Percentiles rank a stretch among this genome's conserved stretches.
Conservation (phyloP, 2,888 invertebrate species). For the Drosophila nr. medialis region DNA sequence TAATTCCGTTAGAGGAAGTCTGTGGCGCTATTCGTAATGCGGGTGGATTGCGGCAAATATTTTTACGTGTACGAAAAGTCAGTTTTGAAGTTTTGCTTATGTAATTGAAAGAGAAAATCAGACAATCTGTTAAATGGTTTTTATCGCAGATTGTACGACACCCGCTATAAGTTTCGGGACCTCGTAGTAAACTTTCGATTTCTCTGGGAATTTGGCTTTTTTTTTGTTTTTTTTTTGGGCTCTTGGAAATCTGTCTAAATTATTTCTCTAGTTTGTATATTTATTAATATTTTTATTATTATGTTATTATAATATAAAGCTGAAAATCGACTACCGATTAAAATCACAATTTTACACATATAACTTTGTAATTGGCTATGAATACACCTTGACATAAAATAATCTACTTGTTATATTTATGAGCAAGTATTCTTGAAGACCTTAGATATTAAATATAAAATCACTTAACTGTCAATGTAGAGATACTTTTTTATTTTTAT, state of each 20-base stretch:
- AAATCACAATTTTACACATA: background rate
- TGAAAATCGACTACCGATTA: background rate
- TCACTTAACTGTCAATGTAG: background rate
- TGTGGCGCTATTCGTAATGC: conserved; percentile 34
- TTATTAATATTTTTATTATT: background rate
- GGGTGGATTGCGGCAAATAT: conserved; percentile 26
- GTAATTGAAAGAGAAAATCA: background rate
- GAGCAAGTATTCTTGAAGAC: background rate
- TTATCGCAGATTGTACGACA: background rate
- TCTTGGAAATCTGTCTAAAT: background rate
- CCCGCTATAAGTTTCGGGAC: background rate
- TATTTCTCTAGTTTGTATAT: background rate
- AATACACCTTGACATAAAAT: background rate
- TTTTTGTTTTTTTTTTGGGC: background rate
- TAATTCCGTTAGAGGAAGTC: conserved; percentile 68
- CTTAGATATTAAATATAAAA: background rate
- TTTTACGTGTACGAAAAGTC: background rate
- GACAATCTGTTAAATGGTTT: background rate
- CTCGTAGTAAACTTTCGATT: background rate
- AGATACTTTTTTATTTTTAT: background rate
- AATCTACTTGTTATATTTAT: background rate
- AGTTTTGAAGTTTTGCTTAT: background rate
- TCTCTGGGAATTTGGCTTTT: background rate
- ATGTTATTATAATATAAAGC: background rate
- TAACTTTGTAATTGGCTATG: background rate